These are phyloP conservation scores for Sebastolobus alascanus DNA, from an alignment of 2,797 vertebrate species.

Conservation along the genomic window DNA sequence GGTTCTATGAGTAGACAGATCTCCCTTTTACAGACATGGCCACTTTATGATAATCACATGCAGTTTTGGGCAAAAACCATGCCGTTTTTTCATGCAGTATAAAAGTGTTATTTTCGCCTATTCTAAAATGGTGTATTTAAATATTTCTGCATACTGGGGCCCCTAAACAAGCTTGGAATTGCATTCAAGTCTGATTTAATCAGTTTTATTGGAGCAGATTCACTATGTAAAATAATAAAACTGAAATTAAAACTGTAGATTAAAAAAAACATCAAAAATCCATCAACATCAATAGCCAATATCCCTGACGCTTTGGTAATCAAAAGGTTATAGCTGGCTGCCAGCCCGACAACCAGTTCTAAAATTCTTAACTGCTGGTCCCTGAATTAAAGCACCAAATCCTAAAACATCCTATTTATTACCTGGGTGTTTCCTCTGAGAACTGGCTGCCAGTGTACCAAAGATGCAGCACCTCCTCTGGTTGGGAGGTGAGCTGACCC, in stretches of 20 bases:
- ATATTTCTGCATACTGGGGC: too few species aligned
- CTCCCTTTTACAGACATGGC: too few species aligned
- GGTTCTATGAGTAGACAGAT: too few species aligned
- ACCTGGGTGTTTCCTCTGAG: constrained; percentile 83
- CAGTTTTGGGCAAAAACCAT: too few species aligned
- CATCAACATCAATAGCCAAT: not conserved
- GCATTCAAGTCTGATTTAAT: not conserved
- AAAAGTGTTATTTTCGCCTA: too few species aligned
- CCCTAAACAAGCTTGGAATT: too few species aligned
- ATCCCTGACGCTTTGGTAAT: not conserved
- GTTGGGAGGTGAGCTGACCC: constrained; percentile 86
- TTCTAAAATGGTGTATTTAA: too few species aligned
- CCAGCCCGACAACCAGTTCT: not conserved
- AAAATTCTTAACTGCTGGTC: not conserved
- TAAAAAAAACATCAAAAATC: not conserved
- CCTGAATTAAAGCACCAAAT: not conserved
- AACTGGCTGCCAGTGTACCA: constrained; percentile 88
- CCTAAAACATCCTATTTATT: not conserved
- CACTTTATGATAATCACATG: too few species aligned
- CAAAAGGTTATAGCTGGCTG: not conserved
- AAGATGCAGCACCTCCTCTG: constrained; percentile 87
- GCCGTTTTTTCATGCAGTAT: too few species aligned
- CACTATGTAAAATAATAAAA: not conserved
- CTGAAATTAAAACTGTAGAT: not conserved
- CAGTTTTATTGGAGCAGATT: not conserved